phyloP scores from a whole-genome alignment of 2,113 vertebrate species.

The Ellobius talpinus region DNA sequence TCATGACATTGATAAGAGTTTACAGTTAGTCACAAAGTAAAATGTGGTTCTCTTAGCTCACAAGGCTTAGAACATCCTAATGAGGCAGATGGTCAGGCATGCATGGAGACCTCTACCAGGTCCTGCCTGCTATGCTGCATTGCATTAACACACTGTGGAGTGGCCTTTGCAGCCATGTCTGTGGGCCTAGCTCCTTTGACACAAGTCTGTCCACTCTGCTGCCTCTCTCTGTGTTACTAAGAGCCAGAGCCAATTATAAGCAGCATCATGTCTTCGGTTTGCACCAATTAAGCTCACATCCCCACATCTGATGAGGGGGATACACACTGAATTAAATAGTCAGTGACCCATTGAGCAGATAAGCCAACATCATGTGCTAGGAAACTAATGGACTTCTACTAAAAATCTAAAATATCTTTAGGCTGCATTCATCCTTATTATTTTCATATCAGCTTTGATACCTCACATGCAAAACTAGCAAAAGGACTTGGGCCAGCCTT shows the following conservation, averaged over 20 bases:
- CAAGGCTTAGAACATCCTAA: neutral
- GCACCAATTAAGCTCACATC: neutral
- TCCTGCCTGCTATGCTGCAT: no score
- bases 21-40: neutral
- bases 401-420: neutral
- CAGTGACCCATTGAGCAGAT: neutral
- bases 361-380: neutral
- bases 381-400: neutral
- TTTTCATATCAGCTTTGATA: neutral
- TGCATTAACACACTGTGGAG: fast-evolving
- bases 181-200: no score
- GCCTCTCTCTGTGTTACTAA: fast-evolving
- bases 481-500: neutral
- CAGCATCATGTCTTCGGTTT: neutral
- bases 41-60: neutral
- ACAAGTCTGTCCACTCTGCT: neutral
- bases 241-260: neutral
- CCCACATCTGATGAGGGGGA: neutral
- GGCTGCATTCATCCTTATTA: neutral
- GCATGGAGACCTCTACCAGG: neutral
- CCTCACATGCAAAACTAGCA: neutral
- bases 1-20: neutral
- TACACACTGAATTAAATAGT: neutral
- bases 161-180: neutral
- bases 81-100: fast-evolving